Evolutionary conservation across 2,888 invertebrate species (phyloP).

Genomic region (Caenorhabditis wallacei): DNA sequence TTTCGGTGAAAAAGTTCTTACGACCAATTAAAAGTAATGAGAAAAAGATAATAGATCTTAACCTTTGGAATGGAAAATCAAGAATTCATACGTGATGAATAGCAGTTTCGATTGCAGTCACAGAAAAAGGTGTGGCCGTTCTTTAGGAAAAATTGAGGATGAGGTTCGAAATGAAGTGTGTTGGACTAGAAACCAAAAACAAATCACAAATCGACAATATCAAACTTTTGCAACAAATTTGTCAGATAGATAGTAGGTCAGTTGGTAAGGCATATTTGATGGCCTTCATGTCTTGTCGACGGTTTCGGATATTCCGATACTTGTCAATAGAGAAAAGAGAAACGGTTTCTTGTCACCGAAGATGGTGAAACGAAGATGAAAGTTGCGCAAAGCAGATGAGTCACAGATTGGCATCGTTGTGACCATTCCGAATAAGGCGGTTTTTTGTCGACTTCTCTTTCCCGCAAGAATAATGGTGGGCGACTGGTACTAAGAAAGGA

Average conservation of each 20-base stretch:
- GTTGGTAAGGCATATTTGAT: conserved; percentile 18
- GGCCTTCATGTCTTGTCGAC: conserved; percentile 26
- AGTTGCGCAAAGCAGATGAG: conserved; percentile 62
- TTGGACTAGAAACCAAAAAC: no score
- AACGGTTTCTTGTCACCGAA: conserved; percentile 37
- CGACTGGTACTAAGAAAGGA: conserved; percentile 19
- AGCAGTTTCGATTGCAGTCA: background rate
- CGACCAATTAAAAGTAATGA: conserved; percentile 8
- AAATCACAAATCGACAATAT: no score
- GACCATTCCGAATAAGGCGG: conserved; percentile 43
- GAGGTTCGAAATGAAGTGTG: no score
- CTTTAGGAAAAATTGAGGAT: background rate
- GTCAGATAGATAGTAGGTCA: conserved; percentile 19
- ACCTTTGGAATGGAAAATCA: conserved; percentile 16
- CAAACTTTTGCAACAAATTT: background rate
- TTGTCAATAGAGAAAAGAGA: conserved; percentile 22
- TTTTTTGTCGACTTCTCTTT: conserved; percentile 20
- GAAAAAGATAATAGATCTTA: conserved; percentile 5
- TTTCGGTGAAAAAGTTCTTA: conserved; percentile 1
- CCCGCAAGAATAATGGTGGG: conserved; percentile 16
- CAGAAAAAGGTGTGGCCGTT: background rate
- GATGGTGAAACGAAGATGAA: conserved; percentile 39
- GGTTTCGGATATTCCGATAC: conserved; percentile 34
- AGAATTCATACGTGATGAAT: conserved; percentile 20
- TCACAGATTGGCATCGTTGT: conserved; percentile 48